These are phyloP conservation scores for Osmoderma eremita DNA, from an alignment of 2,888 invertebrate species.

Conservation along the genomic window DNA sequence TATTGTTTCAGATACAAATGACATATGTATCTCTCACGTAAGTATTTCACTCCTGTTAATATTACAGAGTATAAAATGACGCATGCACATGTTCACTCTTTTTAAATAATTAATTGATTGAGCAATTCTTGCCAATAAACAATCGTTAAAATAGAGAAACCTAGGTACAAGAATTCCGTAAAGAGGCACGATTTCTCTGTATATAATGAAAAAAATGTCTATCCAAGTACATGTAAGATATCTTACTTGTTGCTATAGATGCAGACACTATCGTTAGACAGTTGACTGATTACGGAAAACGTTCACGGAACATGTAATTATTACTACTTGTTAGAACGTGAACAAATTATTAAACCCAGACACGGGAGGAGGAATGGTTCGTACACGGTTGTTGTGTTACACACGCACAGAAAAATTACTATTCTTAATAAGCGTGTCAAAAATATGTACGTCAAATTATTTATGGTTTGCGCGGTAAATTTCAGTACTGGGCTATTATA, in stretches of 20 bases:
- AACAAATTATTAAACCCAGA: conserved; percentile 33
- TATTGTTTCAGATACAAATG: conserved; percentile 31
- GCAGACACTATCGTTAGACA: conserved; percentile 36
- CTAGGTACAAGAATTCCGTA: no score
- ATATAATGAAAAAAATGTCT: neutral
- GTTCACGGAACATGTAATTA: conserved; percentile 38
- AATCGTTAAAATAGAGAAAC: no score
- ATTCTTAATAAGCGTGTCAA: conserved; percentile 28
- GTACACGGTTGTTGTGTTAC: neutral
- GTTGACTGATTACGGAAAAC: conserved; percentile 37
- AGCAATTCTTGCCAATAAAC: no score
- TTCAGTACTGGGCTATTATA: conserved; percentile 15
- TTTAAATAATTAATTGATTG: no score
- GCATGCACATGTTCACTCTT: neutral
- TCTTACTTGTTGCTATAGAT: conserved; percentile 29
- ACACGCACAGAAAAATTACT: conserved; percentile 8
- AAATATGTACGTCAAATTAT: conserved; percentile 28
- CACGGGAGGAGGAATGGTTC: conserved; percentile 19
- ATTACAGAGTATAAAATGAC: no score
- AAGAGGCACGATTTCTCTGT: conserved; percentile 1
- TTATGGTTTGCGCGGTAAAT: conserved; percentile 25
- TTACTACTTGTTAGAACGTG: conserved; percentile 37
- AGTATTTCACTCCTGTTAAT: neutral
- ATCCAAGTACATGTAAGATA: conserved; percentile 7
- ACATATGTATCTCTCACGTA: conserved; percentile 10